These are phyloP conservation scores for Melanotaenia duboulayi DNA, from an alignment of 2,113 vertebrate species.

Conservation along the genomic window DNA sequence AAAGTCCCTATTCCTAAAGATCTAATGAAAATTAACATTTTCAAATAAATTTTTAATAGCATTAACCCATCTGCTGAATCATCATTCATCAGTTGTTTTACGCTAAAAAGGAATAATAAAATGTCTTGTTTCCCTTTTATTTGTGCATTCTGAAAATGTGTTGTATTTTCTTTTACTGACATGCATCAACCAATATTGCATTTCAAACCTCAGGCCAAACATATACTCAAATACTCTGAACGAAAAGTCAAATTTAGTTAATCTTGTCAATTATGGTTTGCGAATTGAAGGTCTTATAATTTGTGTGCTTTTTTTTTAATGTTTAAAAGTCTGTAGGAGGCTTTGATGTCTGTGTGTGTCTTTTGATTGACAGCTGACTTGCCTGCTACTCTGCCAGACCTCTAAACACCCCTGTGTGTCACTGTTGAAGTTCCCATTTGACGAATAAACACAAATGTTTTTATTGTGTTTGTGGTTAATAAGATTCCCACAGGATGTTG, in stretches of 20 bases:
- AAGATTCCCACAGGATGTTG: background rate
- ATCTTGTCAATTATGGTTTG: no score
- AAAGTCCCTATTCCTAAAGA: background rate
- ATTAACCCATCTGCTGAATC: background rate
- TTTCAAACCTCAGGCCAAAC: no score
- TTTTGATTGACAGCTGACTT: background rate
- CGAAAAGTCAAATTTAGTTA: no score
- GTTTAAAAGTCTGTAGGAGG: background rate
- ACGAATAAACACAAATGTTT: background rate
- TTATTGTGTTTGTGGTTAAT: background rate
- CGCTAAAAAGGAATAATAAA: no score
- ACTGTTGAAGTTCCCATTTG: background rate
- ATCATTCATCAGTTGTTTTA: background rate
- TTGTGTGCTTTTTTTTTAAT: no score
- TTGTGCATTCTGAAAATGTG: no score
- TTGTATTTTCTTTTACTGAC: no score
- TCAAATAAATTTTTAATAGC: background rate
- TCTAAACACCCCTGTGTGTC: background rate
- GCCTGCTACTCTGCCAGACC: background rate
- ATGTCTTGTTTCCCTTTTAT: background rate
- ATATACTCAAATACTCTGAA: no score
- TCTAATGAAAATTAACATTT: background rate
- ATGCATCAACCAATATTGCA: no score
- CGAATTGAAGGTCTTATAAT: no score
- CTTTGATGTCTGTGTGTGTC: background rate